Evolutionary conservation across 2,888 invertebrate species (phyloP), one percentile per base, ranked within the genome.

Genomic region (Polylopha cassiicola): DNA sequence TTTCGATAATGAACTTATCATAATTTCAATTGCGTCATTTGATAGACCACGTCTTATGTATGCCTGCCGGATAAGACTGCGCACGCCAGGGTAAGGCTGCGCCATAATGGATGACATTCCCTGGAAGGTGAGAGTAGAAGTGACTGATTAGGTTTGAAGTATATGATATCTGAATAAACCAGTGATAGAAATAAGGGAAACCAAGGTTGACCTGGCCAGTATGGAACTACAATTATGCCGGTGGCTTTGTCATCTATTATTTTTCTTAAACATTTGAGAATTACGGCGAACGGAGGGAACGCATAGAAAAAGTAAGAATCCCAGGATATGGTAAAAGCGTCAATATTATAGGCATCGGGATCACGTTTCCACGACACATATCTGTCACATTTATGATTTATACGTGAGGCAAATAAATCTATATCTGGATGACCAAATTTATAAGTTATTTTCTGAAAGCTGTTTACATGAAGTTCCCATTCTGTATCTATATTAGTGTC

Each of bases 71-170:
- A 32, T 10, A 32, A 32, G 3, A 16, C 14, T 20, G 30, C 21
- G 8, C 30, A 30, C 30, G 30, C 30, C 30, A 32, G 27, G 27
- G 27, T 28, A 28, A 28, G 27, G 16, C 16, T 28, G 27, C 16
- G 27, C 27, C 27, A 28, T 16, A 28, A 9, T 8, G 27, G 27
- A 4, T 28, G 27, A 2, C 5, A 28, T 16, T 2, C 9, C n/a
- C 27, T 28, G 16, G 5, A 28, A 32, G 31, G 31, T 14, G 22
- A 32, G 4, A 32, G 22, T 10, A 32, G 16, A 15, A 32, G 15
- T 3, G 8, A 22, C 22, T 32, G 9, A 9, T 32, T 10, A 16
- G 31, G 31, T 7, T 16, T 10, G 6, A 32, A 21, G 9, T 22
- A 32, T 4, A 32, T 15, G 2, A 22, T 16, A 10, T 32, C 7